Percentiles rank a stretch among this genome's conserved stretches.
phyloP scores from a whole-genome alignment of 2,797 vertebrate genomes.

The Sphaeramia orbicularis region DNA sequence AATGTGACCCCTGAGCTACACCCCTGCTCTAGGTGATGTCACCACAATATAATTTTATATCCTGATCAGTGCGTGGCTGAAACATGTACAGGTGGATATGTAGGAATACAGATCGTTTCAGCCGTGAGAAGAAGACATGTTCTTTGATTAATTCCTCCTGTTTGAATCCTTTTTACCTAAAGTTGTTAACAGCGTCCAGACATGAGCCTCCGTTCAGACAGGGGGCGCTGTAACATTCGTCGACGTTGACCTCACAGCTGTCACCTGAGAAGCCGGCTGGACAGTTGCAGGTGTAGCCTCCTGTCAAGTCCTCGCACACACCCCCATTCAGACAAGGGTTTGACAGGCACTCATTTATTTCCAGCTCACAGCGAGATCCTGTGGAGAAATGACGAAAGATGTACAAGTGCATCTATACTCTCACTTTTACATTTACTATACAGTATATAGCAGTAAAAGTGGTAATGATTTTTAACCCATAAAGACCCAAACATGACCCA shows the following conservation, averaged over 20 bases:
- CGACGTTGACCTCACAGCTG: slow-evolving; percentile 89
- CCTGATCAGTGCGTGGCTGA: too few relatives aligned
- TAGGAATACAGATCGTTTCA: neutral
- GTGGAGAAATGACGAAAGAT: neutral
- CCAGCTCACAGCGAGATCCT: slow-evolving; percentile 92
- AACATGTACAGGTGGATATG: neutral
- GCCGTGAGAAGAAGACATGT: neutral
- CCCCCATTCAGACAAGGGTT: slow-evolving; percentile 92
- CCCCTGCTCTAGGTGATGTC: too few relatives aligned
- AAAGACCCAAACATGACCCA: too few relatives aligned
- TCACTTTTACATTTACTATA: too few relatives aligned
- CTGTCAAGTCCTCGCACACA: slow-evolving; percentile 89
- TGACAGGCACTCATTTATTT: slow-evolving; percentile 94
- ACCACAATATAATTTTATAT: too few relatives aligned
- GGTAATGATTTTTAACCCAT: too few relatives aligned
- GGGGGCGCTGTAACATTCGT: slow-evolving; percentile 93
- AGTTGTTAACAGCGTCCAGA: slow-evolving; percentile 89
- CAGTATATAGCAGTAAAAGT: too few relatives aligned
- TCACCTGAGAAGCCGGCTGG: slow-evolving; percentile 89
- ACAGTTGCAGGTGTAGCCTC: slow-evolving; percentile 91
- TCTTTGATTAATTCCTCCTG: neutral
- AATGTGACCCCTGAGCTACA: too few relatives aligned
- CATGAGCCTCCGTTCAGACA: slow-evolving; percentile 94
- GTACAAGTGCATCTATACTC: too few relatives aligned
- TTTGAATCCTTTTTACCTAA: slow-evolving; percentile 84